phyloP scores from a whole-genome alignment of 2,113 vertebrate genomes.

The Aptenodytes patagonicus region DNA sequence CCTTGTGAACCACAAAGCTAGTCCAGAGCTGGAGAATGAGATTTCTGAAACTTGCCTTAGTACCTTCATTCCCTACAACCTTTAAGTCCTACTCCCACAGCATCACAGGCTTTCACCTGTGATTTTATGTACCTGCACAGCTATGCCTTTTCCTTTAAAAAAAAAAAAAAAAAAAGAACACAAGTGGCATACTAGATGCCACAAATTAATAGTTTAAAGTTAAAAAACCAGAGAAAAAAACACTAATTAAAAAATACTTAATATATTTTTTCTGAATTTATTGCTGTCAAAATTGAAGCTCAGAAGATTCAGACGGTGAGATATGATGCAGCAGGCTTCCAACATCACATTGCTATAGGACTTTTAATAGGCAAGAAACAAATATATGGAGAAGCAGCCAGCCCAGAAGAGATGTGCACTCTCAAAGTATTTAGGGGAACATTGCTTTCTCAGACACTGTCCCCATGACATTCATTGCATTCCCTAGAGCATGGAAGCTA shows the following conservation, averaged over 20 bases:
- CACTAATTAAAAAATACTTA: not conserved
- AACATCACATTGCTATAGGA: not conserved
- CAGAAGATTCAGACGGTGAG: not conserved
- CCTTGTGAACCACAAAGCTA: accelerated
- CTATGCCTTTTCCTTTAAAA: not conserved
- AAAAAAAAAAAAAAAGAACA: not conserved
- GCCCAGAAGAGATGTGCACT: not conserved
- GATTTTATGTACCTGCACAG: not conserved
- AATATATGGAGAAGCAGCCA: not conserved
- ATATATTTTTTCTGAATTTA: not conserved
- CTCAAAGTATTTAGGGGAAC: not conserved
- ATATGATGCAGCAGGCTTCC: not conserved
- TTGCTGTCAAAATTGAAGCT: not conserved
- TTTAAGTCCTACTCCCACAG: not conserved
- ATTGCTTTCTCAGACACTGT: not conserved
- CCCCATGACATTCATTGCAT: not conserved
- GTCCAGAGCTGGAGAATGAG: not conserved
- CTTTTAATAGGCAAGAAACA: not conserved
- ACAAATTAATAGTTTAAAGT: not conserved
- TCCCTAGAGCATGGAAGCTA: not conserved
- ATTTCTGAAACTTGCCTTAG: not conserved
- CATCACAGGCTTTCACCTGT: not conserved
- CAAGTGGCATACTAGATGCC: not conserved
- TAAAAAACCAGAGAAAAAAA: not conserved
- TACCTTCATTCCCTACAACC: not conserved